Evolutionary conservation across 1,140 invertebrate genomes (phyloP).

Genomic region (Sinella curviseta): DNA sequence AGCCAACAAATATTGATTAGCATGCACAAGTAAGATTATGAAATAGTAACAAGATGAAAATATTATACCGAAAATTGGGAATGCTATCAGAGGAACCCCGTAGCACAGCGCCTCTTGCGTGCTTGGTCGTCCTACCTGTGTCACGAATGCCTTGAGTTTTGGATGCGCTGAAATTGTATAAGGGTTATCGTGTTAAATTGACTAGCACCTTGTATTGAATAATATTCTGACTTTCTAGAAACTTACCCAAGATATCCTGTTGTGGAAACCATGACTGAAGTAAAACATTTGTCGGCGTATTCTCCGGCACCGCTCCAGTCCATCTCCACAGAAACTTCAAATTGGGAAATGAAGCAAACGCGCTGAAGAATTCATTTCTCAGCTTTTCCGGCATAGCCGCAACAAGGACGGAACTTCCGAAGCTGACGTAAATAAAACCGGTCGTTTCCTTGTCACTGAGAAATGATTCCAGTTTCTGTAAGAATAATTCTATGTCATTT

Average conservation of each 20-base stretch:
- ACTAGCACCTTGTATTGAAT: no score
- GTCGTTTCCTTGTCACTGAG: neutral
- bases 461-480: neutral
- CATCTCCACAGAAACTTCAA: constrained; percentile 17
- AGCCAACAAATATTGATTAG: constrained; percentile 14
- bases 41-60: neutral
- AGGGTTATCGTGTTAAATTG: no score
- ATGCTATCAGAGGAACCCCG: neutral
- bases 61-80: constrained; percentile 11
- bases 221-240: no score
- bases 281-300: neutral
- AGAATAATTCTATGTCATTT: no score
- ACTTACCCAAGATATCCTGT: neutral
- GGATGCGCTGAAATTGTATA: constrained; percentile 10
- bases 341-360: neutral
- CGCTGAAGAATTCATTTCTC: neutral
- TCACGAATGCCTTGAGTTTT: constrained; percentile 16
- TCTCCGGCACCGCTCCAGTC: neutral
- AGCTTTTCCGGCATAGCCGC: neutral
- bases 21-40: neutral
- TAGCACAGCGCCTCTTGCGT: neutral
- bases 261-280: constrained; percentile 2
- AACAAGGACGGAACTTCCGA: neutral
- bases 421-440: constrained; percentile 14
- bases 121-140: constrained; percentile 1